These are phyloP conservation scores for Amphiprion percula DNA, from an alignment of 2,113 vertebrate species.

Conservation along the genomic window DNA sequence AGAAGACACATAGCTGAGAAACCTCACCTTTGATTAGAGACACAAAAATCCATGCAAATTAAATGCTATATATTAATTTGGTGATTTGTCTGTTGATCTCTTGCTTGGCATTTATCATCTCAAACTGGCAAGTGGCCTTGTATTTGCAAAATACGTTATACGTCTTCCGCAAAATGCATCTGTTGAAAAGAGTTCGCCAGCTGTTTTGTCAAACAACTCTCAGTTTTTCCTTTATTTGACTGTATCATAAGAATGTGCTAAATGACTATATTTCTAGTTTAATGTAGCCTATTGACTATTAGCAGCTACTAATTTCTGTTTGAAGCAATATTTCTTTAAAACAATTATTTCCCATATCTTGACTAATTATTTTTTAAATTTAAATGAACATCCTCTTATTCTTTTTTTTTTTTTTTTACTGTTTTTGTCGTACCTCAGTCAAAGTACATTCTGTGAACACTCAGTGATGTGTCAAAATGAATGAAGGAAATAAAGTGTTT, in stretches of 20 bases:
- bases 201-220: neutral
- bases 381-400: too few species aligned
- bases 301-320: neutral
- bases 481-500: too few species aligned
- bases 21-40: neutral
- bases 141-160: too few species aligned
- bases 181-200: neutral
- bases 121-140: neutral
- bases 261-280: neutral
- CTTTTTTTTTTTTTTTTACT: too few species aligned
- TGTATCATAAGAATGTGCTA: too few species aligned
- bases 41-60: neutral
- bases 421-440: too few species aligned
- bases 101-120: too few species aligned
- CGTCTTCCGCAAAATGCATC: neutral
- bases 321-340: too few species aligned
- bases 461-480: too few species aligned
- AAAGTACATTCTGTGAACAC: too few species aligned
- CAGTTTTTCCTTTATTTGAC: neutral
- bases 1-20: neutral
- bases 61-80: constrained; percentile 20
- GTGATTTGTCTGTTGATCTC: neutral
- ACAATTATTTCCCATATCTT: too few species aligned
- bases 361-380: too few species aligned
- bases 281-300: neutral